Evolutionary conservation across 2,797 vertebrate genomes (phyloP).

Genomic region (Tokudaia tokunoshimensis): DNA sequence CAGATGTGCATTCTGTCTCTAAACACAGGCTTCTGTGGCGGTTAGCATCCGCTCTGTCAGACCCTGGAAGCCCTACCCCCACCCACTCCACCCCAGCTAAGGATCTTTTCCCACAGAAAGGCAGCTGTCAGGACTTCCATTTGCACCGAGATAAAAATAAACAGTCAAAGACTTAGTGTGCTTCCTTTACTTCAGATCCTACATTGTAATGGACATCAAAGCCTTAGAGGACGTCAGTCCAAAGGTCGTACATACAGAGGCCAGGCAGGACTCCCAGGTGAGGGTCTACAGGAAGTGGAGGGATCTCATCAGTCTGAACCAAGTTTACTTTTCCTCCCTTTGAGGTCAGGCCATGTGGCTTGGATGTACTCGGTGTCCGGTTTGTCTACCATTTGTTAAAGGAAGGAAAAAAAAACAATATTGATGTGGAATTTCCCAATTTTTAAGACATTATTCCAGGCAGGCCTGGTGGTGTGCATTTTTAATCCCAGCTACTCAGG

Average conservation of each 20-base stretch:
- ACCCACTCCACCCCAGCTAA: not conserved
- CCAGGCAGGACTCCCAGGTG: not conserved
- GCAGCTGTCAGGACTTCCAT: not conserved
- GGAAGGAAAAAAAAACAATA: not conserved
- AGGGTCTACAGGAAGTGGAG: no score
- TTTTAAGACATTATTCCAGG: not conserved
- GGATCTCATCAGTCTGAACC: not conserved
- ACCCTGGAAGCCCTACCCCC: not conserved
- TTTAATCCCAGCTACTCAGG: not conserved
- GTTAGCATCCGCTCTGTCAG: not conserved
- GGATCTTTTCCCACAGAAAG: conserved; percentile 6
- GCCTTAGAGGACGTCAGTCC: not conserved
- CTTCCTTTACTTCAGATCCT: conserved; percentile 21
- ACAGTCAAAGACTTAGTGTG: not conserved
- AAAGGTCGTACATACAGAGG: not conserved
- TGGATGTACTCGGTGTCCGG: not conserved
- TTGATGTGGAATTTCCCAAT: conserved; percentile 37
- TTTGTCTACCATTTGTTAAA: not conserved
- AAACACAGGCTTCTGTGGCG: not conserved
- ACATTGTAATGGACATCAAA: not conserved
- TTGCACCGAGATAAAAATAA: conserved; percentile 25
- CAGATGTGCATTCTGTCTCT: not conserved
- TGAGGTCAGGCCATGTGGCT: not conserved
- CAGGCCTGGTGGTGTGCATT: not conserved
- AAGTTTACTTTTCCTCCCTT: not conserved